Evolutionary conservation across 2,113 vertebrate species (phyloP).

Genomic region (Helogale parvula): DNA sequence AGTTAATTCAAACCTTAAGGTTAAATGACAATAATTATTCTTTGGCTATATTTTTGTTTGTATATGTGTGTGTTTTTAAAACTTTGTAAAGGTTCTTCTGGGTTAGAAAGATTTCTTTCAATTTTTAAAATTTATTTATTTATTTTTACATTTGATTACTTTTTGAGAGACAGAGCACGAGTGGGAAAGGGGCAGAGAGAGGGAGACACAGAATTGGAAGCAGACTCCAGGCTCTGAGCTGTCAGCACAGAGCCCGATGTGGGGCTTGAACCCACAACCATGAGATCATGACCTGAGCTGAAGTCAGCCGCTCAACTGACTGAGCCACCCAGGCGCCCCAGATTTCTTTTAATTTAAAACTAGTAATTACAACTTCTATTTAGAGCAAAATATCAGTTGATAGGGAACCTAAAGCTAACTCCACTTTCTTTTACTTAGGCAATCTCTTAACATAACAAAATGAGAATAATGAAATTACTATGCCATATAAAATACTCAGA

Average conservation of each 20-base stretch:
- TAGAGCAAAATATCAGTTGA: slow-evolving; percentile 3
- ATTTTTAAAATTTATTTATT: background rate
- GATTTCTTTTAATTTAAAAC: slow-evolving; percentile 32
- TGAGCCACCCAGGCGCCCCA: background rate
- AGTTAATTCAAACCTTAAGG: slow-evolving; percentile 28
- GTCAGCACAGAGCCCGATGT: no score
- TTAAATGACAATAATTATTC: slow-evolving; percentile 24
- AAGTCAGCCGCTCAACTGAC: no score
- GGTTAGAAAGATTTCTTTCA: slow-evolving; percentile 50
- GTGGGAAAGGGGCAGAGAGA: no score
- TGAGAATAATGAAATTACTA: background rate
- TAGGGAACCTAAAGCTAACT: background rate
- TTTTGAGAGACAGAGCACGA: no score
- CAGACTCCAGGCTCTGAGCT: no score
- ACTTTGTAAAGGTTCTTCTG: slow-evolving; percentile 8
- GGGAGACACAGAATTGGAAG: no score
- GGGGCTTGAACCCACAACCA: no score
- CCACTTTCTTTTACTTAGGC: background rate
- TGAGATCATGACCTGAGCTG: no score
- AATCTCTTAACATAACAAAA: background rate
- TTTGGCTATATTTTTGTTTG: background rate
- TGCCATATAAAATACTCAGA: background rate
- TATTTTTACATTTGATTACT: no score
- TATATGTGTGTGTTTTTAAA: background rate
- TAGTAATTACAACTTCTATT: background rate